phyloP scores from a whole-genome alignment of 1,140 invertebrate species.

The Heliconius congener region DNA sequence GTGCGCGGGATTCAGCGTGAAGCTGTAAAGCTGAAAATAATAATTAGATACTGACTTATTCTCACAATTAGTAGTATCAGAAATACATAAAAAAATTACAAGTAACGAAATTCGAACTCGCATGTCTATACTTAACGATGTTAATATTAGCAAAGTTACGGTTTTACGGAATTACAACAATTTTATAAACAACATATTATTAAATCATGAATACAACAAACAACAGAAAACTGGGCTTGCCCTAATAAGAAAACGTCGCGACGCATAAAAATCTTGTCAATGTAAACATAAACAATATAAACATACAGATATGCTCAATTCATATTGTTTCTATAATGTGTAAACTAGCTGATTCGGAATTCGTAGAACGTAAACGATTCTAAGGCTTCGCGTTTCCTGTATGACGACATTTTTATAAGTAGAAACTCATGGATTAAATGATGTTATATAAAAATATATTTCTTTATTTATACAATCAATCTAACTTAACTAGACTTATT shows the following conservation, averaged over 20 bases:
- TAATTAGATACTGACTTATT: no score
- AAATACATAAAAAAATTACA: background rate
- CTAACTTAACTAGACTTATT: background rate
- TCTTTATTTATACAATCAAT: background rate
- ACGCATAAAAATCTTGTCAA: constrained; percentile 10
- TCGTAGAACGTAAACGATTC: constrained; percentile 1
- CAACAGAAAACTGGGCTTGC: background rate
- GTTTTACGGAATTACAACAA: background rate
- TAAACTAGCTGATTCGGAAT: constrained; percentile 7
- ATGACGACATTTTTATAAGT: constrained; percentile 4
- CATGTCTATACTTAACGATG: no score
- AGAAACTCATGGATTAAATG: background rate
- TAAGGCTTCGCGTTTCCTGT: constrained; percentile 1
- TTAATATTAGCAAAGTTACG: no score
- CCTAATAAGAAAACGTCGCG: constrained; percentile 6
- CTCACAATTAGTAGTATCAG: no score
- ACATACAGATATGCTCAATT: background rate
- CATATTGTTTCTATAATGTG: background rate
- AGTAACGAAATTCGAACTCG: background rate
- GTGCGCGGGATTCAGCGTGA: no score
- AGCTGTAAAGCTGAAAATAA: background rate
- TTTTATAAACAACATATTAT: background rate
- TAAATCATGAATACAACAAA: background rate
- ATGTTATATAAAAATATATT: background rate
- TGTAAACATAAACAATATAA: background rate